Conservation (phyloP, 1,140 invertebrate genomes). For the Drosophila burlai region DNA sequence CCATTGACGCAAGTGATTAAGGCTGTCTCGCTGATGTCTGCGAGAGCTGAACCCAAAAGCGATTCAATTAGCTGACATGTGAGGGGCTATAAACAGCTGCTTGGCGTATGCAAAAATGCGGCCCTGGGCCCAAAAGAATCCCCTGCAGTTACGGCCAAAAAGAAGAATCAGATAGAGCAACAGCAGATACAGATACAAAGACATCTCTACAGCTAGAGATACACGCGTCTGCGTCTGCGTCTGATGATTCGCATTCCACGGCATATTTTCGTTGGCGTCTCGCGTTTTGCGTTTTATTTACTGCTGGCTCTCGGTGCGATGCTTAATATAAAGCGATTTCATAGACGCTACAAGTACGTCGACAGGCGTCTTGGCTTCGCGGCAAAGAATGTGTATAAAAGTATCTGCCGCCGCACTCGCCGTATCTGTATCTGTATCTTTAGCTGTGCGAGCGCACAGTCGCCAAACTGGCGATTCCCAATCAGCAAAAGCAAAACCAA, state of each 20-base stretch:
- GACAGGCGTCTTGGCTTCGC: constrained; percentile 39
- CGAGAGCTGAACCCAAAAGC: constrained; percentile 15
- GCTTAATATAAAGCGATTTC: constrained; percentile 78
- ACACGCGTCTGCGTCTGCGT: constrained; percentile 29
- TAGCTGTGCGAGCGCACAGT: constrained; percentile 48
- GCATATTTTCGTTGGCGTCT: constrained; percentile 80
- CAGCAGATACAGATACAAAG: constrained; percentile 21
- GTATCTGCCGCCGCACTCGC: constrained; percentile 47
- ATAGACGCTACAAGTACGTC: constrained; percentile 65
- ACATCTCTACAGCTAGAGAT: constrained; percentile 11
- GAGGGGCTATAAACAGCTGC: constrained; percentile 57
- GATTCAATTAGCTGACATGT: constrained; percentile 51
- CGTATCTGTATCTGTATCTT: constrained; percentile 29
- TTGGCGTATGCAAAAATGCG: constrained; percentile 56
- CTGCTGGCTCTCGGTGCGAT: constrained; percentile 20
- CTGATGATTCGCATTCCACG: constrained; percentile 58
- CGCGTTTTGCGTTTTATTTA: constrained; percentile 59
- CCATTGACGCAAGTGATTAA: constrained; percentile 77
- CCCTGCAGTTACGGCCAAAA: constrained; percentile 17
- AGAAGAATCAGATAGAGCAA: constrained; percentile 15
- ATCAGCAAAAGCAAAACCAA: constrained; percentile 59
- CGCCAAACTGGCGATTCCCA: constrained; percentile 83
- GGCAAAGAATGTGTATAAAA: constrained; percentile 71
- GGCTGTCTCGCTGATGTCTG: constrained; percentile 76
- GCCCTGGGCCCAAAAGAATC: constrained; percentile 26